A percentile compares a stretch with the other conserved stretches of the same genome.
Conservation (phyloP, 2,888 invertebrate genomes). For the Ochropleura leucogaster region DNA sequence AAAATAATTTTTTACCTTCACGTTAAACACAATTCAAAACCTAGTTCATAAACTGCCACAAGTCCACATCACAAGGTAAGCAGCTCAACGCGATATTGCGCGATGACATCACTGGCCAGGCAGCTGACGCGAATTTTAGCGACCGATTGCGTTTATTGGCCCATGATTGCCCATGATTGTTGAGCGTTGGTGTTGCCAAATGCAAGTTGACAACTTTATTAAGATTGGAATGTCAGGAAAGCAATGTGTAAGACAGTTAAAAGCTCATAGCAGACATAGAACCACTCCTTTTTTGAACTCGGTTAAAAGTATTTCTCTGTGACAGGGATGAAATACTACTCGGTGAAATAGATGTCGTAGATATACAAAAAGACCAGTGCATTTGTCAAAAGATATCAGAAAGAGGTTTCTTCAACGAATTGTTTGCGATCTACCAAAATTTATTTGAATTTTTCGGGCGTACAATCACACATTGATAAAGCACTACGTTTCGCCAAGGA, state of each 20-base stretch:
- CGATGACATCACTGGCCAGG: conserved; percentile 76
- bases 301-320: no score
- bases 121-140: conserved; percentile 72
- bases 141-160: conserved; percentile 63
- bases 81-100: conserved; percentile 51
- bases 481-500: conserved; percentile 33
- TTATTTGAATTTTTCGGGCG: not conserved
- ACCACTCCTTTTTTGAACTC: no score
- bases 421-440: not conserved
- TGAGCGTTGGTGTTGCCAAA: conserved; percentile 32
- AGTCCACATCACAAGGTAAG: conserved; percentile 56
- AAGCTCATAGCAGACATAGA: no score
- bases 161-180: conserved; percentile 57
- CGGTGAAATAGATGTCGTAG: not conserved
- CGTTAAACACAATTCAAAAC: conserved; percentile 23
- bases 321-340: no score
- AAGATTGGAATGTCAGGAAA: conserved; percentile 4
- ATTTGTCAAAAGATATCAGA: not conserved
- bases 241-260: not conserved
- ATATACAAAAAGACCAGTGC: no score
- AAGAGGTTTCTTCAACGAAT: not conserved
- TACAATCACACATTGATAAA: conserved; percentile 17
- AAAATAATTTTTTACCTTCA: conserved; percentile 25
- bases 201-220: conserved; percentile 39
- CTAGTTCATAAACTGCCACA: conserved; percentile 33